phyloP scores from a whole-genome alignment of 2,113 vertebrate genomes.

The Monopterus albus region DNA sequence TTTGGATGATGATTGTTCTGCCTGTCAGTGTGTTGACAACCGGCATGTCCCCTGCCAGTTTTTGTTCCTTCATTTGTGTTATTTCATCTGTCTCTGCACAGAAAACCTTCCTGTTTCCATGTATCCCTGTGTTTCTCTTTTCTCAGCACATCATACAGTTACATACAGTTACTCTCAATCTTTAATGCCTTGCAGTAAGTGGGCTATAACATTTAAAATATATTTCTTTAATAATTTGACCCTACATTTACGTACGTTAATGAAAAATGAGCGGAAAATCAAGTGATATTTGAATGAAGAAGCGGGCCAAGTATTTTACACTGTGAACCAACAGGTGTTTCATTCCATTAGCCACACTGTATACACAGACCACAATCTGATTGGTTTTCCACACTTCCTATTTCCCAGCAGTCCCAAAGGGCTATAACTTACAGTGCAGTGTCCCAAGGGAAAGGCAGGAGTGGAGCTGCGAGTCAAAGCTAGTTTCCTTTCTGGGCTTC shows the following conservation, averaged over 20 bases:
- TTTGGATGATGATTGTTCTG: too few species aligned
- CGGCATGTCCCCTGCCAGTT: background rate
- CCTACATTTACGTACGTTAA: background rate
- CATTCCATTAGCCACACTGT: conserved; percentile 28
- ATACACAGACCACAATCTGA: conserved; percentile 36
- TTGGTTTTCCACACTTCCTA: conserved; percentile 40
- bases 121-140: background rate
- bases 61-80: background rate
- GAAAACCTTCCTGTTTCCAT: background rate
- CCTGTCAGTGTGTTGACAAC: too few species aligned
- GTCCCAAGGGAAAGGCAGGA: conserved; percentile 2
- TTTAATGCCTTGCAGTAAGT: background rate
- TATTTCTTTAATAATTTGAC: background rate
- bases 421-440: conserved; percentile 37
- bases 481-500: conserved; percentile 43
- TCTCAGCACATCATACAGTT: background rate
- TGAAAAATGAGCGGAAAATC: background rate
- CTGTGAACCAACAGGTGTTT: conserved; percentile 36
- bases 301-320: conserved; percentile 5
- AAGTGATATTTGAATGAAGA: background rate
- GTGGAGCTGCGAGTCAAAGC: conserved; percentile 13
- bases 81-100: background rate
- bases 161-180: too few species aligned
- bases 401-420: conserved; percentile 26
- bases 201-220: background rate